phyloP scores from a whole-genome alignment of 2,797 vertebrate species.

The Trachops cirrhosus region DNA sequence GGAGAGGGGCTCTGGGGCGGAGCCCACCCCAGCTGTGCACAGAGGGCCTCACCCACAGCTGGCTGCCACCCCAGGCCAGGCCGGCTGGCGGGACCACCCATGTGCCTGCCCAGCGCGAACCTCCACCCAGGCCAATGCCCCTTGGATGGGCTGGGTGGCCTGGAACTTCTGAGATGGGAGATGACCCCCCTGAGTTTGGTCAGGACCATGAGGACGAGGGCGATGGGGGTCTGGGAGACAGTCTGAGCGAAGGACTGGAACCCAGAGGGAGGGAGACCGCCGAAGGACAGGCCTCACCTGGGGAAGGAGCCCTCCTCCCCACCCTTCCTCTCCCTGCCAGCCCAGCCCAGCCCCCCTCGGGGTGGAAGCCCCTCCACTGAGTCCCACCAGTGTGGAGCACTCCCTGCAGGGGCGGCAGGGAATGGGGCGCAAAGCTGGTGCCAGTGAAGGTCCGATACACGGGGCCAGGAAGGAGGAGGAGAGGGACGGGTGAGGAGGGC shows the following conservation, averaged over 20 bases:
- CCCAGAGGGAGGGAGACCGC: background rate
- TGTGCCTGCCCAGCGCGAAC: background rate
- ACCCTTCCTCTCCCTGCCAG: background rate
- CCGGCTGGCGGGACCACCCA: background rate
- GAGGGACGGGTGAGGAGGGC: too few species aligned
- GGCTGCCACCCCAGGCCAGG: background rate
- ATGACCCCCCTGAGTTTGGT: background rate
- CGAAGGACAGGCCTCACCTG: background rate
- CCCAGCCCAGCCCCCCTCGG: too few species aligned
- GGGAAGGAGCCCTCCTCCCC: accelerated
- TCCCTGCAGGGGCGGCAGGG: background rate
- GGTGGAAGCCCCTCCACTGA: background rate
- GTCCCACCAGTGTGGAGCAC: background rate
- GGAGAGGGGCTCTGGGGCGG: background rate
- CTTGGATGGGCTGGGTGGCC: background rate
- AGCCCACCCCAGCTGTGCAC: background rate
- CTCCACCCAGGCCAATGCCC: too few species aligned
- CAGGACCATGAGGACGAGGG: background rate
- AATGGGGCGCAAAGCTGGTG: background rate
- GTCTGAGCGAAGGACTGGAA: background rate
- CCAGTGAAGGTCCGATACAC: accelerated
- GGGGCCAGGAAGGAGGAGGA: accelerated
- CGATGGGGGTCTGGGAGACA: accelerated
- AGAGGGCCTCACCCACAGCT: background rate
- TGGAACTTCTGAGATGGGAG: too few species aligned